These are phyloP conservation scores for Tragulus kanchil DNA, from an alignment of 2,113 vertebrate genomes.

Conservation along the genomic window DNA sequence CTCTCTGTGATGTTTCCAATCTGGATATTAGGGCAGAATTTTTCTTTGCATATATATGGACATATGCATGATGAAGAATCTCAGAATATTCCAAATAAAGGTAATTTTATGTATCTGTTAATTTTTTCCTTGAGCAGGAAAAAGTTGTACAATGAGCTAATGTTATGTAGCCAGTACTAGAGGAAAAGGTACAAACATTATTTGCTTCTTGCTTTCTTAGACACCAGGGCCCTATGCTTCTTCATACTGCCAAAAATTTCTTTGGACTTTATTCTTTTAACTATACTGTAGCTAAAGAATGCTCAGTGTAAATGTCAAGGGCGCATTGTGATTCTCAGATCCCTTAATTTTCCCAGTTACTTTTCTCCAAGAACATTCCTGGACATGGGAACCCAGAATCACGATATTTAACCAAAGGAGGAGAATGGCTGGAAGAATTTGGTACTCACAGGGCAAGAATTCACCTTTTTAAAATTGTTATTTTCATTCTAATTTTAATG, in stretches of 20 bases:
- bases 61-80: background rate
- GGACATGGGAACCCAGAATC: background rate
- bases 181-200: background rate
- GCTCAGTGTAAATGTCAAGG: background rate
- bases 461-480: background rate
- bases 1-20: conserved; percentile 39
- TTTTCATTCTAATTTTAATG: background rate
- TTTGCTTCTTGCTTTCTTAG: background rate
- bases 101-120: conserved; percentile 21
- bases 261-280: conserved; percentile 41
- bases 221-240: background rate
- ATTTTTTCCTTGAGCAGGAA: background rate
- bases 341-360: conserved; percentile 40
- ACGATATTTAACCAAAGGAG: background rate
- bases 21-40: background rate
- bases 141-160: background rate
- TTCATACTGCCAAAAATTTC: background rate
- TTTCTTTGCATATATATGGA: background rate
- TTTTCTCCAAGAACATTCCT: conserved; percentile 7
- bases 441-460: background rate
- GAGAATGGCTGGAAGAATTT: conserved; percentile 14
- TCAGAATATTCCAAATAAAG: conserved; percentile 31
- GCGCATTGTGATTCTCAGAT: background rate
- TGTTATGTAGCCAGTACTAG: conserved; percentile 20
- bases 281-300: background rate